Evolutionary conservation across 2,113 vertebrate species (phyloP).

Genomic region (Trichechus manatus): DNA sequence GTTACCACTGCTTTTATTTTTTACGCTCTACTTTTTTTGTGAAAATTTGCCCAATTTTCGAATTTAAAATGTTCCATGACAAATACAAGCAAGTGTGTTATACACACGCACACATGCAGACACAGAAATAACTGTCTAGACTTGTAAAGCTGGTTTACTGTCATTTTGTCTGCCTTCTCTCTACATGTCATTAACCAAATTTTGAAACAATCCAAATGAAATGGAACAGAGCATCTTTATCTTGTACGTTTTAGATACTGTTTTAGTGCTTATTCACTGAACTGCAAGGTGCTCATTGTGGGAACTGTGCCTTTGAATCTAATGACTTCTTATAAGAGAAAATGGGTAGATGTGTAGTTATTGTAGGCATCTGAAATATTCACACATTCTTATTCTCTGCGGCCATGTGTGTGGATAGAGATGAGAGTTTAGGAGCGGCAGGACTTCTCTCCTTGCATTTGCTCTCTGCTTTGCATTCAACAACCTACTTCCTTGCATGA

Average conservation of each 20-base stretch:
- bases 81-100: background rate
- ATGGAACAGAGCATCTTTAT: background rate
- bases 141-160: background rate
- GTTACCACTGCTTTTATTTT: background rate
- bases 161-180: background rate
- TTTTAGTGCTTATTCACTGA: background rate
- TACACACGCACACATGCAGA: background rate
- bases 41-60: background rate
- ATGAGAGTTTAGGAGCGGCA: background rate
- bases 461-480: background rate
- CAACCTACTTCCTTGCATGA: background rate
- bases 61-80: background rate
- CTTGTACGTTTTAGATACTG: background rate
- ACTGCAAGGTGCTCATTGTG: background rate
- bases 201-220: conserved; percentile 48
- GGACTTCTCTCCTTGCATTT: background rate
- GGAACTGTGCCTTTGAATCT: background rate
- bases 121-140: background rate
- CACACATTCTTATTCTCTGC: background rate
- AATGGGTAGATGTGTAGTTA: background rate
- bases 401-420: background rate
- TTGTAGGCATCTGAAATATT: conserved; percentile 39
- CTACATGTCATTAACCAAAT: background rate
- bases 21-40: background rate
- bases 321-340: conserved; percentile 24